Conservation (phyloP, 1,140 invertebrate genomes). For the Eubasilissa regina region DNA sequence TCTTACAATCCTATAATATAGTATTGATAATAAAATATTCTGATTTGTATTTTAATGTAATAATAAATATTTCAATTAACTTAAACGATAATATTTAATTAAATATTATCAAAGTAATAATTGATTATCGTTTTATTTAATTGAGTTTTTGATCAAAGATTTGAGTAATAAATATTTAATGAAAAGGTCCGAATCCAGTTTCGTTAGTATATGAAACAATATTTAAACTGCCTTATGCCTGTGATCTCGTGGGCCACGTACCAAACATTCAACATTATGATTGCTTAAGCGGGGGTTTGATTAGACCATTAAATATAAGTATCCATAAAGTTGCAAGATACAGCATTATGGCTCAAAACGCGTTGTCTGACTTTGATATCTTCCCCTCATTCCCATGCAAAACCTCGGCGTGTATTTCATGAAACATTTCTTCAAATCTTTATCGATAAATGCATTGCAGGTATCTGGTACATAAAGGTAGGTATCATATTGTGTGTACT, state of each 20-base stretch:
- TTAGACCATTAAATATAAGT: slow-evolving; percentile 72
- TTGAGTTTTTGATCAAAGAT: too few relatives aligned
- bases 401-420: slow-evolving; percentile 1
- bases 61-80: too few relatives aligned
- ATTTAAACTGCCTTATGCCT: slow-evolving; percentile 36
- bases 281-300: slow-evolving; percentile 71
- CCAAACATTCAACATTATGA: slow-evolving; percentile 69
- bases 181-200: neutral
- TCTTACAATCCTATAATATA: too few relatives aligned
- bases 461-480: too few relatives aligned
- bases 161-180: too few relatives aligned
- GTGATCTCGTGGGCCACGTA: slow-evolving; percentile 58
- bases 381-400: neutral
- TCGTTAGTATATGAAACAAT: neutral
- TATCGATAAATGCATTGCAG: slow-evolving; percentile 16
- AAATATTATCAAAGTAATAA: too few relatives aligned
- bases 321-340: slow-evolving; percentile 65
- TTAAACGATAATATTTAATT: too few relatives aligned
- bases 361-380: slow-evolving; percentile 35
- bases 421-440: neutral
- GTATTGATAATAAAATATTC: too few relatives aligned
- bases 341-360: slow-evolving; percentile 34
- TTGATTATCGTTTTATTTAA: too few relatives aligned
- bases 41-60: too few relatives aligned
- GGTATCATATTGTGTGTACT: too few relatives aligned